Conservation (phyloP, 2,888 invertebrate genomes). For the Dysmachus trigonus region DNA sequence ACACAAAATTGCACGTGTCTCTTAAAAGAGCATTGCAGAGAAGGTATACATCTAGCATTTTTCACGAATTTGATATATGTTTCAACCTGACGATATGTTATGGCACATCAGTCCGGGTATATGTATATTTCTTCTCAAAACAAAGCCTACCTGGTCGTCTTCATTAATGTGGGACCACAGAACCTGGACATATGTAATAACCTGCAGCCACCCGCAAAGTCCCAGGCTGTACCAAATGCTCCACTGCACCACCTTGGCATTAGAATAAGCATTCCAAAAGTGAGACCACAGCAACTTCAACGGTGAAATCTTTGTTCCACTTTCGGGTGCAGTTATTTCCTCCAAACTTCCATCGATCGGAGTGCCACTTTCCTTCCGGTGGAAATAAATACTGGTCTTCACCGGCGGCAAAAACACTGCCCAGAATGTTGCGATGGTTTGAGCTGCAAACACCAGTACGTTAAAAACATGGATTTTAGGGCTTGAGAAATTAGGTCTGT, state of each 20-base stretch:
- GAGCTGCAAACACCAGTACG: conserved; percentile 62
- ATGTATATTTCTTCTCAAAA: not conserved
- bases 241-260: conserved; percentile 74
- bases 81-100: too few relatives aligned
- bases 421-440: conserved; percentile 71
- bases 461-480: not conserved
- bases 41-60: too few relatives aligned
- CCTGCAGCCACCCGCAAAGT: conserved; percentile 77
- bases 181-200: conserved; percentile 76
- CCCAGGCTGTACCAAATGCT: conserved; percentile 81
- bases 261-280: conserved; percentile 70
- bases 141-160: conserved; percentile 56
- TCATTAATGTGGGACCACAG: conserved; percentile 71
- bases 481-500: not conserved
- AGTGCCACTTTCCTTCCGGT: conserved; percentile 57
- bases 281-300: conserved; percentile 68
- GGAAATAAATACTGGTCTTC: conserved; percentile 73
- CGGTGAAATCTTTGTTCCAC: conserved; percentile 48
- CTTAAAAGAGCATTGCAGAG: too few relatives aligned
- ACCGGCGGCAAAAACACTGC: conserved; percentile 72
- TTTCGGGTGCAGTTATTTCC: conserved; percentile 58
- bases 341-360: not conserved
- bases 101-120: too few relatives aligned
- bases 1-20: too few relatives aligned
- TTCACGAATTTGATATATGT: too few relatives aligned